phyloP scores from a whole-genome alignment of 1,140 invertebrate species.

The Trachymyrmex septentrionalis region DNA sequence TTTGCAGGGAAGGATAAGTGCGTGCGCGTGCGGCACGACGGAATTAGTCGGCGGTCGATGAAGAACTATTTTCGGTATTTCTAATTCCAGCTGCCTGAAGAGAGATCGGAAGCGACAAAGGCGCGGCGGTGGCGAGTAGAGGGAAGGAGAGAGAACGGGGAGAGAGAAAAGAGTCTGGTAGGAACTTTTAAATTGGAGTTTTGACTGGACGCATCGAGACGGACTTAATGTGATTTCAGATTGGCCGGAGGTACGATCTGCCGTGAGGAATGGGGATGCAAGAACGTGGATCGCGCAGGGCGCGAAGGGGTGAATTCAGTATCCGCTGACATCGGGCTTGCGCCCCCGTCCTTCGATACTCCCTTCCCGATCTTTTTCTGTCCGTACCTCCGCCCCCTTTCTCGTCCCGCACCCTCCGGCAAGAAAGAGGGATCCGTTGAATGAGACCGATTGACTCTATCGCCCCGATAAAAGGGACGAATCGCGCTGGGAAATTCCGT shows the following conservation, averaged over 20 bases:
- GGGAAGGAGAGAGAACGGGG: conserved; percentile 10
- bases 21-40: conserved; percentile 18
- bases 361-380: conserved; percentile 21
- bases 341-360: conserved; percentile 46
- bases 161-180: conserved; percentile 46
- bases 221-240: conserved; percentile 84
- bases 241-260: conserved; percentile 73
- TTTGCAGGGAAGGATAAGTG: conserved; percentile 31
- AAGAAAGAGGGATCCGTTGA: conserved; percentile 75
- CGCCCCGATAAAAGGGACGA: conserved; percentile 75
- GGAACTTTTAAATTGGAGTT: conserved; percentile 85
- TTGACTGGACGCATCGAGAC: conserved; percentile 83
- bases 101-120: conserved; percentile 38
- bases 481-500: conserved; percentile 73
- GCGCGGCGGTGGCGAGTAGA: conserved; percentile 18
- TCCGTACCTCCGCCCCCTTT: background rate
- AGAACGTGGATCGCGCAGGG: conserved; percentile 66
- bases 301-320: conserved; percentile 65
- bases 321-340: conserved; percentile 66
- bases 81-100: conserved; percentile 69
- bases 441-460: conserved; percentile 78
- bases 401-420: conserved; percentile 48
- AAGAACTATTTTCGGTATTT: conserved; percentile 79
- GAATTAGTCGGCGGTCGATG: conserved; percentile 71
- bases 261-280: conserved; percentile 17